A percentile compares a stretch with the other conserved stretches of the same genome.
phyloP scores from a whole-genome alignment of 2,797 vertebrate species.

The Clangula hyemalis region DNA sequence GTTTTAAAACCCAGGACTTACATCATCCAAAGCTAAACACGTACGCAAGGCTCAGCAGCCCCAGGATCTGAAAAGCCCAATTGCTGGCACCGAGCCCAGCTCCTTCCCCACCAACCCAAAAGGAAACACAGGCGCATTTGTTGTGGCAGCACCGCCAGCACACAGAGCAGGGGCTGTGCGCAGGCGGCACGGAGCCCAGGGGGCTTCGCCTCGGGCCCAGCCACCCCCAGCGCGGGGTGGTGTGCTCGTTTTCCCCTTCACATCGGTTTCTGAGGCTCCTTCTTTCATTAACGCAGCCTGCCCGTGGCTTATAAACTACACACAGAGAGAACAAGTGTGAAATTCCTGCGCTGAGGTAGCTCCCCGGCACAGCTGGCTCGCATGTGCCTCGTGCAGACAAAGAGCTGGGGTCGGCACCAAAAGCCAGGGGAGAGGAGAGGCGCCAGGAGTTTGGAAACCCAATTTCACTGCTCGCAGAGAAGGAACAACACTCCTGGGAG shows the following conservation, averaged over 20 bases:
- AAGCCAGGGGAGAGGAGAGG: background rate
- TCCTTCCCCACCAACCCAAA: background rate
- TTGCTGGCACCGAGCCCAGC: background rate
- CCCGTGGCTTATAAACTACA: background rate
- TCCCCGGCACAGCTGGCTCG: background rate
- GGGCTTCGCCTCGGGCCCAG: background rate
- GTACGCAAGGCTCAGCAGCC: background rate
- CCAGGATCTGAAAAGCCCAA: background rate
- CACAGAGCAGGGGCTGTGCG: background rate
- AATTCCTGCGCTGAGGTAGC: background rate
- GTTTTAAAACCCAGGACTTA: background rate
- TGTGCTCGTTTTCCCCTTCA: background rate
- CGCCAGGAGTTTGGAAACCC: background rate
- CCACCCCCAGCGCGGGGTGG: background rate
- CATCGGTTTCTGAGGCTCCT: background rate
- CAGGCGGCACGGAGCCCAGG: background rate
- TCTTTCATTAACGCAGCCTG: background rate
- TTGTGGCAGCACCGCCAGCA: background rate
- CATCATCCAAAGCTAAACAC: background rate
- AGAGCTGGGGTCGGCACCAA: background rate
- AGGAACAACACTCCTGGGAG: background rate
- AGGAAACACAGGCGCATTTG: background rate
- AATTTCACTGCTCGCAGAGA: accelerated
- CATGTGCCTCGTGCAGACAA: background rate
- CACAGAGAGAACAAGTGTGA: background rate